Base-by-base conservation (phyloP, 2,797 vertebrate species). In the Melanotaenia maccullochi region DNA sequence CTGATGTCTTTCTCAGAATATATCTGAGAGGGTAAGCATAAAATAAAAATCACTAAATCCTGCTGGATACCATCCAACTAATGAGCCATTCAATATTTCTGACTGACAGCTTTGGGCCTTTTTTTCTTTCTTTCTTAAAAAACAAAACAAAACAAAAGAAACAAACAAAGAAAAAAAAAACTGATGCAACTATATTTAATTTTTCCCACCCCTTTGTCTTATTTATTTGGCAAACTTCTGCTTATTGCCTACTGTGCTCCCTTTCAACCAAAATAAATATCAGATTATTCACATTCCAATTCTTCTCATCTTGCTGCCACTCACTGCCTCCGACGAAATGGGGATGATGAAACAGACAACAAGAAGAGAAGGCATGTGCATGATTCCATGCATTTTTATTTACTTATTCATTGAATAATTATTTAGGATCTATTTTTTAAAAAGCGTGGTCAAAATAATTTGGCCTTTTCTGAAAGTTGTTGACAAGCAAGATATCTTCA, bases 51-150 rank as follows among this genome's bases (percentile, higher is more conserved):
- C 64, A 54, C 38, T 51, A n/a, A 14, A 8, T 67, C 68, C 68
- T 80, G 40, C 55, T 73, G 68, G 78, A 85, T 56, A 62, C 64
- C 56, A 44, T 72, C 80, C 32, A 73, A 58, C 69, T 80, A 82
- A 79, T 76, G 71, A 86, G 73, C 55, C 44, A 61, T 52, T 89
- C 63, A n/a, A 79, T 83, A 78, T 67, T 60, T 77, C 52, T 74
- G 65, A 76, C 70, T 60, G 59, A 1, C 33, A 42, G 72, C 35
- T 65, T 38, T 5, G 0, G 14, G 13, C 35, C 35, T 71, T 36
- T 22, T 44, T 44, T 44, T 44, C 40, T 49, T 36, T 36, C 11
- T 36, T 36, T 36, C 9, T 35, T 35, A 35, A 30, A 28, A 28
- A 30, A 4, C 4, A 30, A 30, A 30, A 30, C 28, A 30, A 30